These are phyloP conservation scores for Pungitius pungitius DNA, from an alignment of 2,113 vertebrate species.

Conservation along the genomic window DNA sequence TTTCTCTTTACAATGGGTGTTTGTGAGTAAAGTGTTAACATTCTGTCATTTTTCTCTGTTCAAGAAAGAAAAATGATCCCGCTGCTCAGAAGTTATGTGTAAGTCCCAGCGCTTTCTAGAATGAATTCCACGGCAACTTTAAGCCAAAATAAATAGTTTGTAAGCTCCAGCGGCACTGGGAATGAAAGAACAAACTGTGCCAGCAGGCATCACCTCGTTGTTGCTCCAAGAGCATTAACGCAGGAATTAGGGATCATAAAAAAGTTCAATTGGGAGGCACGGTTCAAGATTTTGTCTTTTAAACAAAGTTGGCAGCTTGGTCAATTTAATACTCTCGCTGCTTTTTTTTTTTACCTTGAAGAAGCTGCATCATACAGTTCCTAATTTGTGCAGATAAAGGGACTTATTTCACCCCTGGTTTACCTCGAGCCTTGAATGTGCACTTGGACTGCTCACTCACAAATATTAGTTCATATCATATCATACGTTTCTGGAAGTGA, in stretches of 20 bases:
- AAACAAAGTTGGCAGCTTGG: no score
- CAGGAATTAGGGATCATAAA: not conserved
- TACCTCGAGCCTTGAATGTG: not conserved
- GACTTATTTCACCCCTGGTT: not conserved
- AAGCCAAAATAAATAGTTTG: constrained; percentile 43
- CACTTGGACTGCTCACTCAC: not conserved
- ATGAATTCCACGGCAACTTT: constrained; percentile 5
- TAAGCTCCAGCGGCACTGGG: not conserved
- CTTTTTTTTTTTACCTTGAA: no score
- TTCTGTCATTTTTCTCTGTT: not conserved
- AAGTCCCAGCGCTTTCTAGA: not conserved
- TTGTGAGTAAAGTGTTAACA: constrained; percentile 16
- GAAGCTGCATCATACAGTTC: not conserved
- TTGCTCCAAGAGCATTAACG: not conserved
- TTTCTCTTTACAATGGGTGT: constrained; percentile 1
- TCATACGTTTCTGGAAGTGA: not conserved
- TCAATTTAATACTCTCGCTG: no score
- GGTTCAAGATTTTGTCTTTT: not conserved
- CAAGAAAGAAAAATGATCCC: not conserved
- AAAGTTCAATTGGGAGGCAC: not conserved
- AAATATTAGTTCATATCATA: not conserved
- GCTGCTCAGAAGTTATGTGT: not conserved
- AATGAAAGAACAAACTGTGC: constrained; percentile 1
- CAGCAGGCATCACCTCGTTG: not conserved
- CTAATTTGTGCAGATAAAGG: not conserved